phyloP scores from a whole-genome alignment of 2,888 invertebrate genomes.

The Agrypnus murinus region DNA sequence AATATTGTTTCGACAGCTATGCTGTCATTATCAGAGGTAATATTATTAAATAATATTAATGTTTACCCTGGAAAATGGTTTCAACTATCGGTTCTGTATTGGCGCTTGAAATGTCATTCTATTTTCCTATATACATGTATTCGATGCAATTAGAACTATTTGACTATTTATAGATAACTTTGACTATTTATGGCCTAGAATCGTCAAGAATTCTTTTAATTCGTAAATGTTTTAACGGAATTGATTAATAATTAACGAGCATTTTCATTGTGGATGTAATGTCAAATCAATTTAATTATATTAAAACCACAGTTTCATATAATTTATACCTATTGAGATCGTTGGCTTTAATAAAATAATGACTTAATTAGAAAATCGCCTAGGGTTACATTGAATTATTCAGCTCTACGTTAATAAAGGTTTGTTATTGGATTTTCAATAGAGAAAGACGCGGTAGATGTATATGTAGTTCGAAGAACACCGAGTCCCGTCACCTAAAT shows the following conservation, averaged over 20 bases:
- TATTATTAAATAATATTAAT: too few relatives aligned
- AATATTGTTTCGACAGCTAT: too few relatives aligned
- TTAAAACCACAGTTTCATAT: not conserved
- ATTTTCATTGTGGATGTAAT: too few relatives aligned
- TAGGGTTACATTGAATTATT: slow-evolving; percentile 16
- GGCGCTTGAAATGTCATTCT: not conserved
- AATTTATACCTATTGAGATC: slow-evolving; percentile 2
- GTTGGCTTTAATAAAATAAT: slow-evolving; percentile 20
- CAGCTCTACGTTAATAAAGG: slow-evolving; percentile 12
- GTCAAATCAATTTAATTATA: slow-evolving; percentile 1
- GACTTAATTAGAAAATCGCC: slow-evolving; percentile 30
- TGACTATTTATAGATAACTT: slow-evolving; percentile 29
- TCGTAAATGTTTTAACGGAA: too few relatives aligned
- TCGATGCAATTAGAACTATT: slow-evolving; percentile 21
- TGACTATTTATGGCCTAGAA: slow-evolving; percentile 10
- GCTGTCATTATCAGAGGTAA: too few relatives aligned
- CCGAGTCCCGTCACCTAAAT: slow-evolving; percentile 63
- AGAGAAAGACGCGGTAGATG: slow-evolving; percentile 5
- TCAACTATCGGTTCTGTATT: not conserved
- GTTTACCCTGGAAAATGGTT: slow-evolving; percentile 3
- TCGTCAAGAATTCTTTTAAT: too few relatives aligned
- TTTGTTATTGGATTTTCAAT: slow-evolving; percentile 29
- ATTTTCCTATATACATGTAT: slow-evolving; percentile 14
- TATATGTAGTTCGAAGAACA: slow-evolving; percentile 42
- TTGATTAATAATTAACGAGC: too few relatives aligned